Base-by-base conservation (phyloP, 2,888 invertebrate genomes). In the Orchesella flavescens region DNA sequence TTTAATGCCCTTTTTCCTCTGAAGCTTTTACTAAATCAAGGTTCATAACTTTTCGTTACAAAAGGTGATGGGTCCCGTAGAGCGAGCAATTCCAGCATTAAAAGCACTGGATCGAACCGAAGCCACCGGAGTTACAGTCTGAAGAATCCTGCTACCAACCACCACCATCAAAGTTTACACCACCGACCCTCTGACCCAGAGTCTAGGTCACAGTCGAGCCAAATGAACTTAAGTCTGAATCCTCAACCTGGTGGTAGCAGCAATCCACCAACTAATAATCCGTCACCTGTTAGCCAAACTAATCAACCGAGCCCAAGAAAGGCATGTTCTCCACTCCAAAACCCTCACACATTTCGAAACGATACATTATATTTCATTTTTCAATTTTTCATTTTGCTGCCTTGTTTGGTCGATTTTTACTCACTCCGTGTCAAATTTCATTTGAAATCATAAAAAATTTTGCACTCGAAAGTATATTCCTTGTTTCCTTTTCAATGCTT, bases 101-200 rank as follows among this genome's bases (percentile, higher is more conserved):
- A 87, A 69, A 87, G 87, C 75, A 85, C 84, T 1, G 69, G 81
- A 19, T 87, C 87, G 3, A 86, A 84, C 55, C 77, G 86, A 69
- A 86, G 86, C 66, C 86, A 86, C 61, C 82, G 88, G 68, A 88
- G 88, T 59, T 86, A 85, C 83, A 86, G 86, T 74, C 79, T 88
- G 49, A 86, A 81, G 77, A 86, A 85, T 61, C 87, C 86, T 23
- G 85, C 81, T 69, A 83, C 82, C 68, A 81, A 87, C 71, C 87
- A 87, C 57, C 86, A 87, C 59, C 85, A 85, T 34, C 88, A 85
- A 53, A 74, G 71, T 73, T 84, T 86, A 53, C 85, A 86, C 21
- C 88, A 87, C 65, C 84, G 88, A 69, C 88, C 88, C 24, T 87
- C 86, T 13, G 88, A 88, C 71, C 84, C 85, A n/a, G 83, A 87